Evolutionary conservation across 2,888 invertebrate species (phyloP), one percentile per base, ranked within the genome.

Genomic region (Molorchus minor): DNA sequence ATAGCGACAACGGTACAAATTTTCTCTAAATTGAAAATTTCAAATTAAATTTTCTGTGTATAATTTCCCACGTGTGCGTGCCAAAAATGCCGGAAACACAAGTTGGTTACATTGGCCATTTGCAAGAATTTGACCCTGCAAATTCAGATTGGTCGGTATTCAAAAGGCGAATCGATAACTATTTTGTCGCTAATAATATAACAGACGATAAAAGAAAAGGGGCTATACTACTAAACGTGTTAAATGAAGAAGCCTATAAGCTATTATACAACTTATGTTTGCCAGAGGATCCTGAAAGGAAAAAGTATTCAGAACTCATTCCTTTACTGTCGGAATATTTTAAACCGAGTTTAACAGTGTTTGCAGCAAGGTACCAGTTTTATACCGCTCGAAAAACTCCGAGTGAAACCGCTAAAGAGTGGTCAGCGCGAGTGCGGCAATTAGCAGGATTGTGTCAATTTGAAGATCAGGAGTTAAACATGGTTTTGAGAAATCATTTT

Each of bases 311-410:
- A 1, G 43, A 44, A 10, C 20, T 43, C 29, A 35, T 43, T 19
- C 30, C 12, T 17, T 12, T 44, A 3, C 7, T 53, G 2, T 1
- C 19, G 5, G 25, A 43, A 21, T 19, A 53, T 44, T 53, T 44
- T 8, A 53, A 43, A 44, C 17, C 43, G 5, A 53, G 43, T 53
- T 19, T 43, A 20, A 17, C 38, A 12, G 30, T 55, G 16, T 45
- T 40, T 55, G 45, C 21, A 2, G 30, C 25, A 29, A 35, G 30
- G 20, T 53, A 53, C 41, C 53, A 46, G 33, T 59, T 59, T 43
- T 59, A 55, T 12, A 29, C 7, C 12, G 30, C 54, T 8, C 38
- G 19, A 3, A 49, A 51, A 40, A n/a, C 36, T 15, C n/a, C 19
- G 16, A 19, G 36, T 16, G 60, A 56, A 55, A 35, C 20, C 4